Conservation (phyloP, 1,140 invertebrate species). For the Oncopodura yosiiana region DNA sequence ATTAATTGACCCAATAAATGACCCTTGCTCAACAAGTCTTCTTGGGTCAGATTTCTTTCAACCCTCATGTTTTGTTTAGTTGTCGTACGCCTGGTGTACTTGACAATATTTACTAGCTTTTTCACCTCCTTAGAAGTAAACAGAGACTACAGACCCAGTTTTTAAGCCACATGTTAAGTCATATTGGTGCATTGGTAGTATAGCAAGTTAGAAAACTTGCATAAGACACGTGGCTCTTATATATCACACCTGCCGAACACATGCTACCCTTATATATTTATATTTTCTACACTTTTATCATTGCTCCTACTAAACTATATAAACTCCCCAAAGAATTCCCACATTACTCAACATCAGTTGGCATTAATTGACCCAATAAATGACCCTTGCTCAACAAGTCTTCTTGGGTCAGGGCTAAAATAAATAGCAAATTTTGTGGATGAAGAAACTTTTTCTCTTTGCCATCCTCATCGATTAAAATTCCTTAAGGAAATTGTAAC, state of each 20-base stretch:
- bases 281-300: background rate
- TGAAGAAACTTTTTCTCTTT: background rate
- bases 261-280: slow-evolving; percentile 19
- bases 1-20: slow-evolving; percentile 21
- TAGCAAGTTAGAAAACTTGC: slow-evolving; percentile 15
- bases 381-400: slow-evolving; percentile 8
- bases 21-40: slow-evolving; percentile 5
- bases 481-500: slow-evolving; percentile 13
- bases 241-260: slow-evolving; percentile 31
- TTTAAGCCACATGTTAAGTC: background rate
- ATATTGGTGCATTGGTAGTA: background rate
- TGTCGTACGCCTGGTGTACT: no score
- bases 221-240: slow-evolving; percentile 30
- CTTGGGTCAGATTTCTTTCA: slow-evolving; percentile 5
- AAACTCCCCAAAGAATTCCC: slow-evolving; percentile 11
- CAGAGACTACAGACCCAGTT: background rate
- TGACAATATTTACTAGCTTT: no score
- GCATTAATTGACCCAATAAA: slow-evolving; percentile 21
- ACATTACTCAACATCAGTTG: slow-evolving; percentile 19
- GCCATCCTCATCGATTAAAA: slow-evolving; percentile 25
- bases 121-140: no score
- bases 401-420: slow-evolving; percentile 5
- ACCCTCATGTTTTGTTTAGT: background rate
- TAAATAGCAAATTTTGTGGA: background rate
- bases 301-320: slow-evolving; percentile 8